Conservation (phyloP, 2,113 vertebrate species). For the Cottus gobio region DNA sequence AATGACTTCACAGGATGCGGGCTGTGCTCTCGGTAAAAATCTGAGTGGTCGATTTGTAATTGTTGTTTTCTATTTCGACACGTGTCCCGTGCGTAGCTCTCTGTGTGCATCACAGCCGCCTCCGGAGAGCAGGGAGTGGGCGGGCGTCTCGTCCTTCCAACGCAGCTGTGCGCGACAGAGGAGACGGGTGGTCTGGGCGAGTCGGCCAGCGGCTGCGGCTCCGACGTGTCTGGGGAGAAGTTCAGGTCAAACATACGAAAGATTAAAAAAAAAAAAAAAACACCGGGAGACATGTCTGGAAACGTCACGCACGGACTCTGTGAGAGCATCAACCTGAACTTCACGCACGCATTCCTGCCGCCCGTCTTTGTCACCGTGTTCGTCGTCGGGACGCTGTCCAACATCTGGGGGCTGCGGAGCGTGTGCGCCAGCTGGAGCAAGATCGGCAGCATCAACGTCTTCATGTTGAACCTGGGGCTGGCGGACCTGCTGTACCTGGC, state of each 20-base stretch:
- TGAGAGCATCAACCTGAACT: slow-evolving; percentile 44
- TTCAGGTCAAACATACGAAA: not conserved
- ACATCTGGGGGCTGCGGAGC: slow-evolving; percentile 71
- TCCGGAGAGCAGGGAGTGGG: not conserved
- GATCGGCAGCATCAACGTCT: slow-evolving; percentile 75
- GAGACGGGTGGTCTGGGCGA: not conserved
- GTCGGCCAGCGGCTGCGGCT: not conserved
- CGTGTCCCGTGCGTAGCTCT: slow-evolving; percentile 28
- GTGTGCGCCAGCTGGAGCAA: slow-evolving; percentile 51
- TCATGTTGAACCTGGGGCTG: slow-evolving; percentile 85
- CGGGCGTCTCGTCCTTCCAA: not conserved
- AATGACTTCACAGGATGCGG: not conserved
- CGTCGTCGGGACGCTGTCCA: slow-evolving; percentile 79
- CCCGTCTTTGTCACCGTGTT: slow-evolving; percentile 79
- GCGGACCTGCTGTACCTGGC: slow-evolving; percentile 86
- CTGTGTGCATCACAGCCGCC: not conserved
- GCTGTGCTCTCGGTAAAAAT: not conserved
- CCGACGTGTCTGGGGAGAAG: not conserved
- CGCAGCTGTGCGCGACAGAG: not conserved
- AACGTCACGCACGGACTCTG: slow-evolving; percentile 66
- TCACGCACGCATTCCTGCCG: slow-evolving; percentile 80
- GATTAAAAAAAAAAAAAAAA: not conserved
- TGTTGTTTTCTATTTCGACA: not conserved
- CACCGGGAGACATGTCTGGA: slow-evolving; percentile 40
- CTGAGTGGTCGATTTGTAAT: not conserved